These are phyloP conservation scores for Leptura quadrifasciata DNA, from an alignment of 2,888 invertebrate species.

Conservation along the genomic window DNA sequence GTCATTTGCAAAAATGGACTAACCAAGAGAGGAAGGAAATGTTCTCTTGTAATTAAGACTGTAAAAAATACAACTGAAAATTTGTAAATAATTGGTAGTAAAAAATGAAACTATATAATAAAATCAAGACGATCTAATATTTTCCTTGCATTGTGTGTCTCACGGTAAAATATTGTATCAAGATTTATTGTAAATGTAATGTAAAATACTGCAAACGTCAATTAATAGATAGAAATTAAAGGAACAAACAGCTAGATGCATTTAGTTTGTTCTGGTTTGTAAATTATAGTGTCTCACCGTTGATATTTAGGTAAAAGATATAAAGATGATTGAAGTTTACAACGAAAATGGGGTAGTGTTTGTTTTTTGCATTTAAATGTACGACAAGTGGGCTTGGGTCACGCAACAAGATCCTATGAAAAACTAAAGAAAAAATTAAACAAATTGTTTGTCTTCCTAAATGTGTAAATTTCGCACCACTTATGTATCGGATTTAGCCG, in stretches of 20 bases:
- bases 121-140: not conserved
- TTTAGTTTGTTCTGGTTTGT: slow-evolving; percentile 10
- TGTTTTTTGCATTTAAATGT: too few species aligned
- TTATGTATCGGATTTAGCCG: too few species aligned
- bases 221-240: slow-evolving; percentile 56
- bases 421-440: too few species aligned
- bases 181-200: slow-evolving; percentile 43
- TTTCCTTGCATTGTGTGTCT: not conserved
- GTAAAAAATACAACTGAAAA: slow-evolving; percentile 17
- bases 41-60: slow-evolving; percentile 23
- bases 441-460: too few species aligned
- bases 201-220: slow-evolving; percentile 59
- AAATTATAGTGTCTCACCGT: slow-evolving; percentile 1
- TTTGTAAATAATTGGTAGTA: slow-evolving; percentile 26
- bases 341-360: not conserved
- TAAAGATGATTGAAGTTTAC: slow-evolving; percentile 9
- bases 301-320: slow-evolving; percentile 8
- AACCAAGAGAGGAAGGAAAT: not conserved
- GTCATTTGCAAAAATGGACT: not conserved
- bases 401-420: too few species aligned
- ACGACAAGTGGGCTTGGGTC: too few species aligned
- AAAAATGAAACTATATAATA: not conserved
- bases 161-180: slow-evolving; percentile 16
- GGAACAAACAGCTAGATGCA: slow-evolving; percentile 11
- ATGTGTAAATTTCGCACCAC: too few species aligned